Evolutionary conservation across 2,113 vertebrate genomes (phyloP).

Genomic region (Eptesicus fuscus): DNA sequence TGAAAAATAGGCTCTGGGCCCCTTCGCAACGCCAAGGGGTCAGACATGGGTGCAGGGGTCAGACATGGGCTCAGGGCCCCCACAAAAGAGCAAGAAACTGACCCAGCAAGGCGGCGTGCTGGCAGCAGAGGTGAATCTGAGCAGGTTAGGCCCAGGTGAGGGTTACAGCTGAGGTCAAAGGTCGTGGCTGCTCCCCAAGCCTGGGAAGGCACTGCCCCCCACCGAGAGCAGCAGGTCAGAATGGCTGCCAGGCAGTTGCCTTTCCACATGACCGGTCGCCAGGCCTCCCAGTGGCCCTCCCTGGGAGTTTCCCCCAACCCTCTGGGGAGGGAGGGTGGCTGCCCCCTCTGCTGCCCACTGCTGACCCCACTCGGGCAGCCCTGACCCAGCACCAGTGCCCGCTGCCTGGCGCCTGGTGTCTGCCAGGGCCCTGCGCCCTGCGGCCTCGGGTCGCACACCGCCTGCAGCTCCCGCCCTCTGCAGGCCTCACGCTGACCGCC

Average conservation of each 20-base stretch:
- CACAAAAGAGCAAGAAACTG: background rate
- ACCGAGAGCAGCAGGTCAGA: background rate
- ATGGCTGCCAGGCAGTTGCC: too few species aligned
- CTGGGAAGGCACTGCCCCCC: background rate
- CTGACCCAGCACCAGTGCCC: background rate
- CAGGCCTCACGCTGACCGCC: accelerated
- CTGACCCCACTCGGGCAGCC: background rate
- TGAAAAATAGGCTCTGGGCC: too few species aligned
- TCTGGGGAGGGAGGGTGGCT: background rate
- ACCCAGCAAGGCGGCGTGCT: background rate
- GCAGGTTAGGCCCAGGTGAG: too few species aligned
- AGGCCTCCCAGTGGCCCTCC: background rate
- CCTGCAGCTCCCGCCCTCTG: background rate
- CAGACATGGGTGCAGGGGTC: background rate
- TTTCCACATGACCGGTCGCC: background rate
- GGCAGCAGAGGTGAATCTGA: background rate
- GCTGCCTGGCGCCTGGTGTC: background rate
- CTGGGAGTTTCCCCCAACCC: too few species aligned
- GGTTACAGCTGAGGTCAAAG: background rate
- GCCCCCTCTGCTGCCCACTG: too few species aligned
- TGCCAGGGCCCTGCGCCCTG: background rate
- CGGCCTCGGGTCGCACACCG: background rate
- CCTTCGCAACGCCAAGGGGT: background rate
- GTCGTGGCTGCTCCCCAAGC: background rate
- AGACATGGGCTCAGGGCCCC: too few species aligned